Base-by-base conservation (phyloP, 2,113 vertebrate genomes). In the Thinocorus orbignyianus region DNA sequence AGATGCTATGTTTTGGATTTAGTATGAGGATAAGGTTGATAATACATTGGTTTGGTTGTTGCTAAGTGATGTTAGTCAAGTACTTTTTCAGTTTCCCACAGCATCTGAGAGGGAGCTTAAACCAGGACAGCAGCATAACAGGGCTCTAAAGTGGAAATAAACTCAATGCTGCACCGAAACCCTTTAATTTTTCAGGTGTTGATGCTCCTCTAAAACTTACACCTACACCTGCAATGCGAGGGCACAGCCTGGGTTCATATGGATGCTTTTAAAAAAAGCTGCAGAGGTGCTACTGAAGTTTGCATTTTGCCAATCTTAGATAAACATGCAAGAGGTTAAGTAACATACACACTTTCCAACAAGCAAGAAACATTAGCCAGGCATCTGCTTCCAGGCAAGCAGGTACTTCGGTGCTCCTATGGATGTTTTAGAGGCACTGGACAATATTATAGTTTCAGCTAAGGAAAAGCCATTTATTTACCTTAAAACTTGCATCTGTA, bases 241-340 rank as follows among this genome's bases (percentile, higher is more conserved):
- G 82, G 60, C 48, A 52, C 28, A 39, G 42, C 24, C 76, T 42
- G 20, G 17, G 20, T 82, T 76, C 54, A 35, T 10, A 41, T 0
- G 0, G 16, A 31, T 64, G 39, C 52, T 82, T 95, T 80, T 33
- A 24, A 52, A 65, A 65, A 80, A 58, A 35, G 33, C 64, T 83
- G 83, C 33, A 73, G 30, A 70, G 30, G 23, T 61, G 71, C 20
- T 57, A 60, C 22, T 37, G 26, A 86, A 86, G 46, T 70, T 83
- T 57, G 14, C 25, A 17, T 64, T 90, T 86, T 81, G 70, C n/a
- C n/a, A n/a, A 49, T 52, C 41, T 77, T 60, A 62, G 6, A 66
- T 41, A 93, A 88, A 90, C 28, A 92, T 23, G 22, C n/a, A 93
- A 88, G 60, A 94, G 70, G 51, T 87, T 90, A 93, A 89, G 28